Conservation (phyloP, 2,113 vertebrate genomes). For the Triplophysa tibetana region DNA sequence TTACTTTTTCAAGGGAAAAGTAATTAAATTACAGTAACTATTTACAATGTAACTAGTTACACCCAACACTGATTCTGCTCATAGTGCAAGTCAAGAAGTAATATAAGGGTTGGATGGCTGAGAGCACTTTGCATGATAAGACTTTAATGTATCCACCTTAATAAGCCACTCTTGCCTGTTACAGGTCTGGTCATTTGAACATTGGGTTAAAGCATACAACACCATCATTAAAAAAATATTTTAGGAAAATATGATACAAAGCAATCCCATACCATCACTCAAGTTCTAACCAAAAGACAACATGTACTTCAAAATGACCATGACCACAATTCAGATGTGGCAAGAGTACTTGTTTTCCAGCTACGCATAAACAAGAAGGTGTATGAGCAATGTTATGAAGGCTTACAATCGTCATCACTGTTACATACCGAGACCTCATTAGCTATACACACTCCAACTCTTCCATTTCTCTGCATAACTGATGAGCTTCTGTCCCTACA, state of each 20-base stretch:
- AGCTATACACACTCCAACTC: background rate
- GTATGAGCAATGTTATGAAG: background rate
- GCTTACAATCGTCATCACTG: background rate
- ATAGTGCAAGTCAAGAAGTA: background rate
- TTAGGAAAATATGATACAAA: background rate
- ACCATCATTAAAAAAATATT: background rate
- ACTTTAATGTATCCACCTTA: background rate
- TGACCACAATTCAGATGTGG: background rate
- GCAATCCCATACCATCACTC: background rate
- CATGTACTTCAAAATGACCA: background rate
- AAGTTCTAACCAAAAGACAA: background rate
- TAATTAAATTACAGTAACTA: too few relatives aligned
- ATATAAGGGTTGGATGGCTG: background rate
- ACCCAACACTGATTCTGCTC: background rate
- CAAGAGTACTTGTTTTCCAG: background rate
- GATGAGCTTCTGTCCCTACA: conserved; percentile 18
- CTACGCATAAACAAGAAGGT: background rate
- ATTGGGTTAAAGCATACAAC: background rate
- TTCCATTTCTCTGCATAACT: background rate
- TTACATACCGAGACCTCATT: conserved; percentile 31
- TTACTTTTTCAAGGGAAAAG: too few relatives aligned
- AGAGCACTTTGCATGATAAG: background rate
- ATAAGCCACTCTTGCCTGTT: background rate
- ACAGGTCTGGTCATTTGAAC: background rate
- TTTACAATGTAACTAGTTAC: too few relatives aligned